Evolutionary conservation across 2,888 invertebrate genomes (phyloP).

Genomic region (Tachina lurida): DNA sequence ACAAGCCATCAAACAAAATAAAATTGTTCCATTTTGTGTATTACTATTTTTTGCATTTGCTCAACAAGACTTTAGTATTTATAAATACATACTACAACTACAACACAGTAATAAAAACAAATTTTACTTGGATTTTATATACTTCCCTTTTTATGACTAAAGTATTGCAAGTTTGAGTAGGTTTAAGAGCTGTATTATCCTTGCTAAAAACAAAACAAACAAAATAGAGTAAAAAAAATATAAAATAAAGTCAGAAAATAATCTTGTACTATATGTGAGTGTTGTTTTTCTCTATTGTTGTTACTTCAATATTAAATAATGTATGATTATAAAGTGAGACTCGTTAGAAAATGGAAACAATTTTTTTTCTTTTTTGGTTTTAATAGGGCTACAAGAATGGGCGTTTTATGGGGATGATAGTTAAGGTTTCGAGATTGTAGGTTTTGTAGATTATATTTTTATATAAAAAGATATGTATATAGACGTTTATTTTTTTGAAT

Average conservation of each 20-base stretch:
- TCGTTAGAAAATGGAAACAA: background rate
- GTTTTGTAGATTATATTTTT: too few species aligned
- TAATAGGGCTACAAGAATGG: background rate
- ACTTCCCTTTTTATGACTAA: conserved; percentile 22
- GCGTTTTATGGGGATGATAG: too few species aligned
- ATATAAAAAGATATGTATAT: too few species aligned
- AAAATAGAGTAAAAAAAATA: background rate
- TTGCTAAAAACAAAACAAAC: conserved; percentile 12
- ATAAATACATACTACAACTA: conserved; percentile 36
- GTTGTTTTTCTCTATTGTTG: conserved; percentile 28
- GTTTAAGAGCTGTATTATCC: conserved; percentile 53
- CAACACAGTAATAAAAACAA: conserved; percentile 11
- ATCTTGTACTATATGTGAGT: conserved; percentile 25
- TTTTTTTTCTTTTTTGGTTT: background rate
- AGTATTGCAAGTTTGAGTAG: conserved; percentile 9
- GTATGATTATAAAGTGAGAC: background rate
- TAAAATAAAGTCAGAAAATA: background rate
- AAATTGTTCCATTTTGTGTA: conserved; percentile 31
- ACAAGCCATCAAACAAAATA: conserved; percentile 57
- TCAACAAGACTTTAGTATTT: conserved; percentile 44
- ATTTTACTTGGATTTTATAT: conserved; percentile 43
- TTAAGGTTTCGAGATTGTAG: too few species aligned
- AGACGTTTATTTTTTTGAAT: too few species aligned
- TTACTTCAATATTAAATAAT: conserved; percentile 54
- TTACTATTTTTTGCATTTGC: background rate